Conservation (phyloP, 2,888 invertebrate genomes). For the Drosophila longiperda region DNA sequence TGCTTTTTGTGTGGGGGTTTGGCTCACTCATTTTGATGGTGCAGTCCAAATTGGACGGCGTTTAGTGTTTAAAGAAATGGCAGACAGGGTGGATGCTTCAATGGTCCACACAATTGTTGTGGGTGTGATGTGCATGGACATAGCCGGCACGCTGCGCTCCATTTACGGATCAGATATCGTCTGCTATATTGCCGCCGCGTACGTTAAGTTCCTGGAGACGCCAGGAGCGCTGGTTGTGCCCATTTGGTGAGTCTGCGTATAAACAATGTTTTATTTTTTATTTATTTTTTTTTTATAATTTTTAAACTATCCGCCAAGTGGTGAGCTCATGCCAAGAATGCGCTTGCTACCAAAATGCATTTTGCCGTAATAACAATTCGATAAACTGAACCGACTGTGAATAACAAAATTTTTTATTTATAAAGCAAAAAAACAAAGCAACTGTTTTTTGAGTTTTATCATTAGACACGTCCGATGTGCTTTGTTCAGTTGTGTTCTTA, state of each 20-base stretch:
- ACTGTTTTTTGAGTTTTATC: neutral
- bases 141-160: constrained; percentile 85
- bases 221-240: constrained; percentile 94
- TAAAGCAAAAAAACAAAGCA: neutral
- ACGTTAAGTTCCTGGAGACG: constrained; percentile 93
- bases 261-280: neutral
- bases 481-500: neutral
- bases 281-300: neutral
- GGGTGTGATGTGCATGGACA: too few species aligned
- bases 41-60: too few species aligned
- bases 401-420: neutral
- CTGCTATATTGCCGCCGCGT: constrained; percentile 91
- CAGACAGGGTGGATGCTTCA: too few species aligned
- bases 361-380: neutral
- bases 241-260: constrained; percentile 87
- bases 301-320: neutral
- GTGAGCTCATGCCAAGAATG: constrained; percentile 71
- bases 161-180: constrained; percentile 85
- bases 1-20: too few species aligned
- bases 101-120: too few species aligned
- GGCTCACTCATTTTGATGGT: too few species aligned
- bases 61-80: too few species aligned
- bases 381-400: neutral
- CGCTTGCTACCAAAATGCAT: neutral
- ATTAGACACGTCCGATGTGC: neutral